These are phyloP conservation scores for Chrysemys picta DNA, from an alignment of 2,113 vertebrate genomes.

Conservation along the genomic window DNA sequence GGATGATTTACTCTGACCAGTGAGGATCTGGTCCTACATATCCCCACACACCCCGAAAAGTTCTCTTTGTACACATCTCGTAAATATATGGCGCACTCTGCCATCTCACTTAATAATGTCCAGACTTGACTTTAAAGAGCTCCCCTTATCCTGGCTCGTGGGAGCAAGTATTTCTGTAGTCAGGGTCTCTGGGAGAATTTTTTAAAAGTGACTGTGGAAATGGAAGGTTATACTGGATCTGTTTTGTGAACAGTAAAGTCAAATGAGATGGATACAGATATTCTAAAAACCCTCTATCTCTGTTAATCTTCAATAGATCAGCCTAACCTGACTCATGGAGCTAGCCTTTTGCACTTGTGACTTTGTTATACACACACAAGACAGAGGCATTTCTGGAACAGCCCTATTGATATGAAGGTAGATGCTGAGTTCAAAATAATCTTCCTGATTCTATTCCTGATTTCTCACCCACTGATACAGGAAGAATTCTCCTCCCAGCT, in stretches of 20 bases:
- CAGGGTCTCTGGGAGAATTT: background rate
- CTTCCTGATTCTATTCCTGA: slow-evolving; percentile 18
- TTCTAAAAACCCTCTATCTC: background rate
- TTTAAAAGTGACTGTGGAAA: slow-evolving; percentile 20
- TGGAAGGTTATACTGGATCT: slow-evolving; percentile 15
- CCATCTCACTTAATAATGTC: background rate
- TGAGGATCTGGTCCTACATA: background rate
- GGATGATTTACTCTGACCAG: background rate
- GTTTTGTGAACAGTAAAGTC: slow-evolving; percentile 30
- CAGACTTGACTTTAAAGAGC: slow-evolving; percentile 5
- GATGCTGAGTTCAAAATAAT: slow-evolving; percentile 1
- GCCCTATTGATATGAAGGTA: background rate
- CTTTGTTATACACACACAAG: slow-evolving; percentile 15
- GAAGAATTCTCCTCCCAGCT: background rate
- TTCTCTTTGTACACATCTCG: background rate
- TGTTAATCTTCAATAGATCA: slow-evolving; percentile 33
- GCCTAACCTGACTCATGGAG: background rate
- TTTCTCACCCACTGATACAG: background rate
- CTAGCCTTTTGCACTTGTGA: slow-evolving; percentile 19
- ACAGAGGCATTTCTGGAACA: background rate
- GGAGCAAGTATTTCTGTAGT: fast-evolving
- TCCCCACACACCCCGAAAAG: background rate
- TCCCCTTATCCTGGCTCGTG: background rate
- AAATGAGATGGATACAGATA: background rate
- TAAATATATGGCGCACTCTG: background rate